Conservation (phyloP, 2,113 vertebrate genomes). For the Neotragus moschatus region DNA sequence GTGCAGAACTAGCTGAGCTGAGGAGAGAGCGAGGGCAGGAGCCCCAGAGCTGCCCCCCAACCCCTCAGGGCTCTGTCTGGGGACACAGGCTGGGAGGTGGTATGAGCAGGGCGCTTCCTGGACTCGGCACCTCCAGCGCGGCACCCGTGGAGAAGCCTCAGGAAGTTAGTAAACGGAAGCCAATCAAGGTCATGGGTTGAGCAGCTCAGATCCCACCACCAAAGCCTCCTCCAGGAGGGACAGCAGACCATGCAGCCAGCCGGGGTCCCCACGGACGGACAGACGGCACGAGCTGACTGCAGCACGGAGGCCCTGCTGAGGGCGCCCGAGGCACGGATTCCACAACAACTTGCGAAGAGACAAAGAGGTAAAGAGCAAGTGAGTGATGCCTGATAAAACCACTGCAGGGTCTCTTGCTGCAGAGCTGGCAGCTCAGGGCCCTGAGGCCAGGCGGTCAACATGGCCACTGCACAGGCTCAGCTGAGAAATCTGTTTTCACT, state of each 20-base stretch:
- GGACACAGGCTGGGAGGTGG: too few species aligned
- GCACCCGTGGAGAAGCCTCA: not conserved
- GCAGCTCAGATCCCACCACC: not conserved
- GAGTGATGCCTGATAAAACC: not conserved
- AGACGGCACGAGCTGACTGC: accelerated
- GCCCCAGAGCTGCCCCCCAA: not conserved
- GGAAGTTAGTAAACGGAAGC: not conserved
- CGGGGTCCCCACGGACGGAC: accelerated
- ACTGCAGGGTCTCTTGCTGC: not conserved
- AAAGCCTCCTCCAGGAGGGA: not conserved
- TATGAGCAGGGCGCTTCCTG: accelerated
- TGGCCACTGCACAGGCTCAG: accelerated
- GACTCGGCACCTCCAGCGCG: not conserved
- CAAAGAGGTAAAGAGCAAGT: not conserved
- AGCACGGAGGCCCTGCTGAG: accelerated
- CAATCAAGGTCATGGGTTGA: accelerated
- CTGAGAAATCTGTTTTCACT: not conserved
- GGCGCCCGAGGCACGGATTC: accelerated
- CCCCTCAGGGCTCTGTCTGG: not conserved
- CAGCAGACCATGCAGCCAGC: accelerated
- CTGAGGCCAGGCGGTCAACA: accelerated
- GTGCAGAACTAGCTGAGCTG: not conserved
- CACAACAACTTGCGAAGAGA: accelerated
- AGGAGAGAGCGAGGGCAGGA: not conserved
- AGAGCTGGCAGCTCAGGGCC: accelerated